Evolutionary conservation across 2,113 vertebrate species (phyloP).

Genomic region (Megaceryle maxima): DNA sequence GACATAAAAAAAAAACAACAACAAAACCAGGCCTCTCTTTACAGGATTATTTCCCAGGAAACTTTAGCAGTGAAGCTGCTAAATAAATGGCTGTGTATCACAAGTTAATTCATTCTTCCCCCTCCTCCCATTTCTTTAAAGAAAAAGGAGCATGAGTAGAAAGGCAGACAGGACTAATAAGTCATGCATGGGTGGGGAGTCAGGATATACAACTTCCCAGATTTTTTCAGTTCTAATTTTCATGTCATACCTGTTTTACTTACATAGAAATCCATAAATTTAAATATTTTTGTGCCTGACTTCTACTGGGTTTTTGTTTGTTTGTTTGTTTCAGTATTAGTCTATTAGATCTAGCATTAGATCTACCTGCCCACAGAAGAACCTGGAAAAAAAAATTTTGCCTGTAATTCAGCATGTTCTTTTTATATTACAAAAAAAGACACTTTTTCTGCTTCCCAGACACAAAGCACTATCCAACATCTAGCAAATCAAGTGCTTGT

Average conservation of each 20-base stretch:
- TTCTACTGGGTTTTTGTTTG: not conserved
- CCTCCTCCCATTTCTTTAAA: not conserved
- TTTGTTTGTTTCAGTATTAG: not conserved
- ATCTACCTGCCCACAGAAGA: not conserved
- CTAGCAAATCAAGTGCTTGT: not conserved
- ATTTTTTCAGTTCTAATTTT: not conserved
- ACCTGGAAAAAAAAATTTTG: not conserved
- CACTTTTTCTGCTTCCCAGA: not conserved
- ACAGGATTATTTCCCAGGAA: not conserved
- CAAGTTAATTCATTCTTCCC: not conserved
- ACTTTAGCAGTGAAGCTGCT: not conserved
- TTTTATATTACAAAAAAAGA: not conserved
- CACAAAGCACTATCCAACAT: not conserved
- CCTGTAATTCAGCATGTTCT: not conserved
- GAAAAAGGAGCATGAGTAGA: not conserved
- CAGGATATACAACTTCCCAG: not conserved
- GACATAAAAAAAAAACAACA: not conserved
- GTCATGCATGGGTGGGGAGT: not conserved
- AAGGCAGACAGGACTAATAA: not conserved
- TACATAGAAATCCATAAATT: not conserved
- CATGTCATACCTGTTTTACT: not conserved
- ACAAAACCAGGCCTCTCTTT: not conserved
- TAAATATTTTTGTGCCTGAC: not conserved
- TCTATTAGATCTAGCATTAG: not conserved
- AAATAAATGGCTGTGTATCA: constrained; percentile 11